These are phyloP conservation scores for Drosophila emarginata DNA, from an alignment of 2,888 invertebrate genomes.

Conservation along the genomic window DNA sequence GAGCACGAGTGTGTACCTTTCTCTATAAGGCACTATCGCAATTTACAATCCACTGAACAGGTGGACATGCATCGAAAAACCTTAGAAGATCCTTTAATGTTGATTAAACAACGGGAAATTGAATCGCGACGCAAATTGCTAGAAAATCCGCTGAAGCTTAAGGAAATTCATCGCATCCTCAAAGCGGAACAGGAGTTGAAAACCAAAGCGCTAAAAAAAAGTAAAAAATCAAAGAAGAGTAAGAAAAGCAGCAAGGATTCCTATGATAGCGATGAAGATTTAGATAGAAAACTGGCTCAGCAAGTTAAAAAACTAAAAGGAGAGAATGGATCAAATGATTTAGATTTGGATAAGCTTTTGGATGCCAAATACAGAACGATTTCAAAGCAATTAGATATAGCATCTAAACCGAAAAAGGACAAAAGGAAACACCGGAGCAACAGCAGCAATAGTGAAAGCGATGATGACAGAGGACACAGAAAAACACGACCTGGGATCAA, in stretches of 20 bases:
- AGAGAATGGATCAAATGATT: slow-evolving; percentile 63
- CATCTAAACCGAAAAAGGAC: slow-evolving; percentile 61
- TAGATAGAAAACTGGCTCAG: slow-evolving; percentile 85
- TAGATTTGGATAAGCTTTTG: slow-evolving; percentile 79
- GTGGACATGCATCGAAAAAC: slow-evolving; percentile 94
- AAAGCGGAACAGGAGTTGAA: slow-evolving; percentile 83
- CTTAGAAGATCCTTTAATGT: slow-evolving; percentile 95
- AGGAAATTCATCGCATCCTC: slow-evolving; percentile 91
- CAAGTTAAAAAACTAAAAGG: slow-evolving; percentile 85
- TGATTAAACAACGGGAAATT: slow-evolving; percentile 94
- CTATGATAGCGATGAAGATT: slow-evolving; percentile 81
- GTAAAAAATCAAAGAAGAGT: slow-evolving; percentile 69
- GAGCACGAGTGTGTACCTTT: slow-evolving; percentile 91
- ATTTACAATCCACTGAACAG: slow-evolving; percentile 85
- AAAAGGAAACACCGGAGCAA: slow-evolving; percentile 40
- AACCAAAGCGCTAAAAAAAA: slow-evolving; percentile 56
- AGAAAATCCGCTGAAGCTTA: slow-evolving; percentile 95
- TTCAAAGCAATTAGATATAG: slow-evolving; percentile 81
- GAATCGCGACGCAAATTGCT: slow-evolving; percentile 92
- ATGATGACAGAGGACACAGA: slow-evolving; percentile 29
- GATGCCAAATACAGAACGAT: slow-evolving; percentile 81
- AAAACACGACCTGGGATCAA: background rate
- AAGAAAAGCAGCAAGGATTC: slow-evolving; percentile 69
- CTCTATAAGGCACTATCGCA: slow-evolving; percentile 84
- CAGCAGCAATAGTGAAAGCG: slow-evolving; percentile 38